phyloP scores from a whole-genome alignment of 2,113 vertebrate genomes.

The Ginglymostoma cirratum region DNA sequence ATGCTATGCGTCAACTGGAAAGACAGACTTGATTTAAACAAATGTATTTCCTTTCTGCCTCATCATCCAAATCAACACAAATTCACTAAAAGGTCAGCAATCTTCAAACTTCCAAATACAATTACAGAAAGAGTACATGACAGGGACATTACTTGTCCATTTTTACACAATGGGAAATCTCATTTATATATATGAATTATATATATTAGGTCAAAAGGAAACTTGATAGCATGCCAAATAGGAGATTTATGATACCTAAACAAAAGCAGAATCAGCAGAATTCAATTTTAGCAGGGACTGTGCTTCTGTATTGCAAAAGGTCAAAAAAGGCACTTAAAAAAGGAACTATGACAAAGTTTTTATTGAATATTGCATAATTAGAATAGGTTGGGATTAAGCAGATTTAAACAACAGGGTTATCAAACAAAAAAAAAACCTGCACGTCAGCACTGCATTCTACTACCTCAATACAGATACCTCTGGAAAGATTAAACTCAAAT shows the following conservation, averaged over 20 bases:
- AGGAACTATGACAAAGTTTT: not conserved
- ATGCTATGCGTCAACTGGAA: not conserved
- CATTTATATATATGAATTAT: not conserved
- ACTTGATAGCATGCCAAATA: not conserved
- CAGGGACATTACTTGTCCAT: not conserved
- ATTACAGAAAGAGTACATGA: not conserved
- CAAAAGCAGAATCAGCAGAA: slow-evolving; percentile 29
- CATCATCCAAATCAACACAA: not conserved
- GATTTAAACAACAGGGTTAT: not conserved
- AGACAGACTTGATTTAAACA: not conserved
- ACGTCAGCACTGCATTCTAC: not conserved
- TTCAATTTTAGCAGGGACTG: not conserved
- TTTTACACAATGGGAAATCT: not conserved
- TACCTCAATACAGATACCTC: not conserved
- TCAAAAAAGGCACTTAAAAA: not conserved
- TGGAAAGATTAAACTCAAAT: not conserved
- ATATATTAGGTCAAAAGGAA: not conserved
- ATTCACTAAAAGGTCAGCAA: not conserved
- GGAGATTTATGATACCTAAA: not conserved
- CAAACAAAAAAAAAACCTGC: not conserved
- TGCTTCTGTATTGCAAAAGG: not conserved
- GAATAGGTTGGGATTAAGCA: not conserved
- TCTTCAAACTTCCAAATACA: not conserved
- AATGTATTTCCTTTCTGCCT: not conserved
- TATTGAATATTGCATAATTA: not conserved